Conservation (phyloP, 2,113 vertebrate species). For the Mustela nigripes region DNA sequence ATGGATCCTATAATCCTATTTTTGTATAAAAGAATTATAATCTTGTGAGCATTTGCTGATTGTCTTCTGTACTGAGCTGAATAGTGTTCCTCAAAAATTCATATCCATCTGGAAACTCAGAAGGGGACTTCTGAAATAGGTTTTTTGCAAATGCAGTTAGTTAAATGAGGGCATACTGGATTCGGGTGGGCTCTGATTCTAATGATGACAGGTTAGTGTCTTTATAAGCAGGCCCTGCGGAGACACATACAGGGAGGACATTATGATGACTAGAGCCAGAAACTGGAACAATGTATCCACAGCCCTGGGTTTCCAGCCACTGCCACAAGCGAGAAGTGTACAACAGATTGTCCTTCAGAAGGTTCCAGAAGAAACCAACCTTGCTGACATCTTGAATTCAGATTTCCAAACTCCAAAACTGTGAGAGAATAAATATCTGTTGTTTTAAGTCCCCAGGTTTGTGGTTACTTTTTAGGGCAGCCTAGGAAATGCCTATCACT, state of each 20-base stretch:
- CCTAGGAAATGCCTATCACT: not conserved
- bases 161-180: not conserved
- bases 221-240: not conserved
- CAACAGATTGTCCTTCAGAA: not conserved
- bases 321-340: not conserved
- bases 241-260: not conserved
- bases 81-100: not conserved
- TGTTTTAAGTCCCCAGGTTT: not conserved
- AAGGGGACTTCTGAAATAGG: not conserved
- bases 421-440: not conserved
- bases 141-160: not conserved
- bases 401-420: not conserved
- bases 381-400: not conserved
- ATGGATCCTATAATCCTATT: not conserved
- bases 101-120: not conserved
- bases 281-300: fast-evolving
- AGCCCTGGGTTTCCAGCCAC: not conserved
- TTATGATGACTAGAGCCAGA: not conserved
- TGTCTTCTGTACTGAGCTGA: not conserved
- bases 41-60: not conserved
- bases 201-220: not conserved
- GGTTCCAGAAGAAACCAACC: not conserved
- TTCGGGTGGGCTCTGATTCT: not conserved
- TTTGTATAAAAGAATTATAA: not conserved
- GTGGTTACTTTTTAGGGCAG: not conserved